Percentiles rank a stretch among this genome's conserved stretches.
These are phyloP conservation scores for Heterotilapia buettikoferi DNA, from an alignment of 2,113 vertebrate species.

Conservation along the genomic window DNA sequence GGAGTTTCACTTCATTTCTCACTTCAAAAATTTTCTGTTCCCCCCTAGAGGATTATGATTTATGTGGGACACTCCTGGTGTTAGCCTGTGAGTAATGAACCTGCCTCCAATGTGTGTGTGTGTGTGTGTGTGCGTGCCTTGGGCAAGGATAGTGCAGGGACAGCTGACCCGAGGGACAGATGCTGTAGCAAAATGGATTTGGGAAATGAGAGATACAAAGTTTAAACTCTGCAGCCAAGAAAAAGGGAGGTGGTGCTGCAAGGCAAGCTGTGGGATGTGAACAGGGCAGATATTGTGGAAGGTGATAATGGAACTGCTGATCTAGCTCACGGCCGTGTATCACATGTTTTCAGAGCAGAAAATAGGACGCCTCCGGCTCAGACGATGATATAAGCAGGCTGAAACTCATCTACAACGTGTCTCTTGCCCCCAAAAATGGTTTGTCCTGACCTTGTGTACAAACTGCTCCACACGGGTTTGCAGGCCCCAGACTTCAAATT, in stretches of 20 bases:
- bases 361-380: not conserved
- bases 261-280: not conserved
- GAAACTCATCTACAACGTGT: not conserved
- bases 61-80: conserved; percentile 13
- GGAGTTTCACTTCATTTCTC: not conserved
- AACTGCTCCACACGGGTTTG: conserved; percentile 98
- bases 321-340: not conserved
- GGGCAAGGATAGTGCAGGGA: conserved; percentile 25
- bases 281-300: not conserved
- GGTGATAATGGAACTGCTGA: not conserved
- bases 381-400: not conserved
- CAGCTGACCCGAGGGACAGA: not conserved
- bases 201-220: conserved; percentile 6
- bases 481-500: conserved; percentile 98
- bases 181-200: conserved; percentile 13
- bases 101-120: not conserved
- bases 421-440: not conserved
- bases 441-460: conserved; percentile 88
- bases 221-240: not conserved
- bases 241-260: not conserved
- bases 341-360: not conserved
- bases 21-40: not conserved
- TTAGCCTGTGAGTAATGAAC: conserved; percentile 23
- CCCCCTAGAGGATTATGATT: not conserved
- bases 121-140: not conserved